phyloP scores from a whole-genome alignment of 2,888 invertebrate species.

The Cecidostiba fungosa region DNA sequence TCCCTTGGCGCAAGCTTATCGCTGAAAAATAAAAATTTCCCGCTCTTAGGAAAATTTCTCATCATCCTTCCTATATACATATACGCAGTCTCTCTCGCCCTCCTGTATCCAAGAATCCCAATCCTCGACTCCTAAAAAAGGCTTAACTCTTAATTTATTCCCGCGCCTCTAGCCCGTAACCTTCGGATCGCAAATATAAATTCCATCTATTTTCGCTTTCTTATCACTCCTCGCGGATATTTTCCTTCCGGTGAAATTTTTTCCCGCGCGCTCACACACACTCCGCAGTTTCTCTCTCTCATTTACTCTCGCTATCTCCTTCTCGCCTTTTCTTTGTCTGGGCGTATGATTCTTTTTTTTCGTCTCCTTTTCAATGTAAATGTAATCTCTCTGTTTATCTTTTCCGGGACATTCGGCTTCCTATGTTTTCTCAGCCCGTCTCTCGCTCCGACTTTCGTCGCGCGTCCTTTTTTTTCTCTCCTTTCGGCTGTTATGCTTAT shows the following conservation, averaged over 20 bases:
- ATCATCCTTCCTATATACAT: not conserved
- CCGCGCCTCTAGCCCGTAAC: not conserved
- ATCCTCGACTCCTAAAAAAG: conserved; percentile 1
- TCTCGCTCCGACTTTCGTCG: conserved; percentile 16
- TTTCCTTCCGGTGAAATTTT: conserved; percentile 33
- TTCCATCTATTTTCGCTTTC: conserved; percentile 21
- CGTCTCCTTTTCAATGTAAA: conserved; percentile 57
- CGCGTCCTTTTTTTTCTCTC: conserved; percentile 26
- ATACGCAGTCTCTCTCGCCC: no score
- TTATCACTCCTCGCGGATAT: conserved; percentile 16
- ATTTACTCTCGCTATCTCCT: conserved; percentile 28
- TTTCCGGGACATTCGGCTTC: conserved; percentile 58
- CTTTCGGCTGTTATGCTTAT: conserved; percentile 49
- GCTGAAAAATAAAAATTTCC: not conserved
- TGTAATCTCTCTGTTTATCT: conserved; percentile 62
- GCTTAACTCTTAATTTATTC: conserved; percentile 19
- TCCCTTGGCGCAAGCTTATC: not conserved
- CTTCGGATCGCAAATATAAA: conserved; percentile 1
- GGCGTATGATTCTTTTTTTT: conserved; percentile 29
- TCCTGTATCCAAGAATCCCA: not conserved
- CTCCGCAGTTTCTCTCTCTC: conserved; percentile 11
- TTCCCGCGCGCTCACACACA: not conserved
- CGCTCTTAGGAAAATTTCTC: not conserved
- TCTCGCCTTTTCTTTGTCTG: conserved; percentile 32
- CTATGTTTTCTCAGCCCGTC: conserved; percentile 54